A percentile compares a stretch with the other conserved stretches of the same genome.
Evolutionary conservation across 2,797 vertebrate species (phyloP).

Genomic region (Hoplostethus atlanticus): DNA sequence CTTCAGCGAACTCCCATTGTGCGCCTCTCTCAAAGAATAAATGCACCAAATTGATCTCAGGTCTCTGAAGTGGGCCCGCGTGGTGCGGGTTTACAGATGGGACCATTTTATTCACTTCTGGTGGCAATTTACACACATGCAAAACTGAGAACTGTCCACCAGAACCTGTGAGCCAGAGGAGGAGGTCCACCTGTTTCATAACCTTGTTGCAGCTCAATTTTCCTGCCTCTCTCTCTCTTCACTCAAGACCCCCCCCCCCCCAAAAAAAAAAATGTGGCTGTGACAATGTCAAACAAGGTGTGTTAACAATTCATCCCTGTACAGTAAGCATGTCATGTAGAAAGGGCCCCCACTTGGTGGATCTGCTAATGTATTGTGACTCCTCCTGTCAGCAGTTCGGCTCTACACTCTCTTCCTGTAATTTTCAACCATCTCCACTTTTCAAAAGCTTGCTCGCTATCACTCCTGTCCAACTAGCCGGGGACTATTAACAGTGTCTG

Average conservation of each 20-base stretch:
- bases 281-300: constrained; percentile 73
- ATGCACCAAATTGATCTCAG: constrained; percentile 85
- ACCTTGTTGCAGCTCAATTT: constrained; percentile 64
- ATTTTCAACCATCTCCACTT: constrained; percentile 68
- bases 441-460: constrained; percentile 61
- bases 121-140: constrained; percentile 85
- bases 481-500: constrained; percentile 44
- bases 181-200: constrained; percentile 84
- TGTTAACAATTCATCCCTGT: constrained; percentile 75
- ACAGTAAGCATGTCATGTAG: constrained; percentile 66
- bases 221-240: constrained; percentile 23
- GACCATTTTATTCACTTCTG: constrained; percentile 87
- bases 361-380: constrained; percentile 82
- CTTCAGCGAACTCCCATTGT: constrained; percentile 81
- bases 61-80: constrained; percentile 78
- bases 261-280: constrained; percentile 36
- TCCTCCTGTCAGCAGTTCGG: constrained; percentile 81
- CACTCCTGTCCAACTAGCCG: constrained; percentile 47
- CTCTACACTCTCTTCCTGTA: constrained; percentile 65
- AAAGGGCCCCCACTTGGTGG: constrained; percentile 60
- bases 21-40: constrained; percentile 81
- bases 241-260: background rate
- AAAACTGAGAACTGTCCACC: constrained; percentile 63
- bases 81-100: constrained; percentile 83
- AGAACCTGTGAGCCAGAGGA: constrained; percentile 74